Evolutionary conservation across 2,113 vertebrate species (phyloP).

Genomic region (Hirundichthys speculiger): DNA sequence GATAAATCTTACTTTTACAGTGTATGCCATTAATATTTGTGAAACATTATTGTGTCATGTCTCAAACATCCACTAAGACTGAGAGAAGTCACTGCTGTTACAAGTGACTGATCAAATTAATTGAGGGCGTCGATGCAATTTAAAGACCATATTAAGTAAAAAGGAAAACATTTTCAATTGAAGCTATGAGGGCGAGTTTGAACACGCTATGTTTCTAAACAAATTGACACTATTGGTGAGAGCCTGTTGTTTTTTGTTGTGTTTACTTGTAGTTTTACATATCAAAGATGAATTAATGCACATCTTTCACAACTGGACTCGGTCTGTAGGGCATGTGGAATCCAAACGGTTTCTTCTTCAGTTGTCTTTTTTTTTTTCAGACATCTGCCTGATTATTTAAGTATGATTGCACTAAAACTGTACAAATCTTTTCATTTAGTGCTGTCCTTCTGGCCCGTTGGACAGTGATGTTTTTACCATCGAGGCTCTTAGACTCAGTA

Average conservation of each 20-base stretch:
- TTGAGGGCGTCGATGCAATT: slow-evolving; percentile 38
- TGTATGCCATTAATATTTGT: slow-evolving; percentile 34
- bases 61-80: slow-evolving; percentile 23
- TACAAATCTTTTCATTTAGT: slow-evolving; percentile 50
- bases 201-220: slow-evolving; percentile 4
- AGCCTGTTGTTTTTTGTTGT: slow-evolving; percentile 49
- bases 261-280: slow-evolving; percentile 40
- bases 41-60: slow-evolving; percentile 12
- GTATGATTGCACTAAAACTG: slow-evolving; percentile 71
- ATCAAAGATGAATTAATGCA: slow-evolving; percentile 45
- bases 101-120: slow-evolving; percentile 6
- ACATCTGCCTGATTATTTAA: slow-evolving; percentile 48
- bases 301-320: slow-evolving; percentile 57
- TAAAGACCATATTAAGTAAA: slow-evolving; percentile 38
- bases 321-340: neutral
- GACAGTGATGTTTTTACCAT: slow-evolving; percentile 27
- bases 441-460: slow-evolving; percentile 16
- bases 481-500: slow-evolving; percentile 12
- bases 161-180: no score
- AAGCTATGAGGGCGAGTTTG: no score
- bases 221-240: slow-evolving; percentile 9
- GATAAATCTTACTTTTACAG: slow-evolving; percentile 26
- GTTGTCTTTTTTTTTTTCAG: slow-evolving; percentile 30
- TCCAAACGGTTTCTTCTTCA: slow-evolving; percentile 24
- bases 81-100: slow-evolving; percentile 3